These are phyloP conservation scores for Miichthys miiuy DNA, from an alignment of 2,797 vertebrate species.

Conservation along the genomic window DNA sequence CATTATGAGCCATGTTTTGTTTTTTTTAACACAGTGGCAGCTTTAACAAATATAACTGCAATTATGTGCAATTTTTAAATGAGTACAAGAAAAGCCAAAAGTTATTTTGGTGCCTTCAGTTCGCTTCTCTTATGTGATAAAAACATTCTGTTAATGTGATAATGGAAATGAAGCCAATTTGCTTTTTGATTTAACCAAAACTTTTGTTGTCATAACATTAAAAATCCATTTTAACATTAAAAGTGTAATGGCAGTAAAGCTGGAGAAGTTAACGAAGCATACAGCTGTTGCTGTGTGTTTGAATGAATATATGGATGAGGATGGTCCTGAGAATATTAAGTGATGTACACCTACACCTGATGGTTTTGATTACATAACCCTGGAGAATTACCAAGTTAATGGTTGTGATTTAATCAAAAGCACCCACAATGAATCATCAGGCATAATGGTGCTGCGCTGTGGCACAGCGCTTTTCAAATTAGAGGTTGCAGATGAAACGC, in stretches of 20 bases:
- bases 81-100: not conserved
- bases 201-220: not conserved
- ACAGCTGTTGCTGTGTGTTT: not conserved
- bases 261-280: not conserved
- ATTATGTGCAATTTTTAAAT: not conserved
- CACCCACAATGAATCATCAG: not conserved
- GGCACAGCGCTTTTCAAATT: not conserved
- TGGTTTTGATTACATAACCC: not conserved
- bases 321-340: not conserved
- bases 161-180: not conserved
- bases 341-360: not conserved
- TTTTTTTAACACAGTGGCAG: not conserved
- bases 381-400: slow-evolving; percentile 1
- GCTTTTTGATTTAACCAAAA: slow-evolving; percentile 1
- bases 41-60: not conserved
- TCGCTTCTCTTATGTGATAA: not conserved
- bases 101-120: not conserved
- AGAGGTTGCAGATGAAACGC: slow-evolving; percentile 9
- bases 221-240: not conserved
- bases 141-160: not conserved
- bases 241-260: not conserved
- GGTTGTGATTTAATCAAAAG: not conserved
- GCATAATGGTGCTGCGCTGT: not conserved
- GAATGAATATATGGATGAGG: not conserved
- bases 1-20: not conserved